Evolutionary conservation across 2,888 invertebrate genomes (phyloP).

Genomic region (Acleris literana): DNA sequence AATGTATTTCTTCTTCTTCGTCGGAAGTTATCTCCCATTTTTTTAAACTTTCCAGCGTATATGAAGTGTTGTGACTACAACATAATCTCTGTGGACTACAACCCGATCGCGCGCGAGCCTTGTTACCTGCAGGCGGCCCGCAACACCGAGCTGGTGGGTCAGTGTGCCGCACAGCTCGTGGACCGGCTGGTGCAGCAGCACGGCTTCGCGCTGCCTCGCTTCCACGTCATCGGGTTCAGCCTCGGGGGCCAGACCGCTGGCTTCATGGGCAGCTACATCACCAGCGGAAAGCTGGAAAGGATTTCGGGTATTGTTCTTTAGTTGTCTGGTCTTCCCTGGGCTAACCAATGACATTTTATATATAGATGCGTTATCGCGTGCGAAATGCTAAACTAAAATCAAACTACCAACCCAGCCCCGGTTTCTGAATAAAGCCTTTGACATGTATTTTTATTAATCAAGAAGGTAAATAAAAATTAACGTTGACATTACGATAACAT

Average conservation of each 20-base stretch:
- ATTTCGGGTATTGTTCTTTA: conserved; percentile 75
- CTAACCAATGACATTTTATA: too few species aligned
- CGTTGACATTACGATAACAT: too few species aligned
- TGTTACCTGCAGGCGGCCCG: conserved; percentile 84
- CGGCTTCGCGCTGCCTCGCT: conserved; percentile 65
- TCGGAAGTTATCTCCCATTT: too few species aligned
- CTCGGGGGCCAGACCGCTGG: conserved; percentile 86
- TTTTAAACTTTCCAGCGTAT: conserved; percentile 81
- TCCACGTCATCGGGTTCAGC: conserved; percentile 87
- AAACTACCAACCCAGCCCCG: too few species aligned
- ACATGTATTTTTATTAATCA: too few species aligned
- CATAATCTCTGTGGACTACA: conserved; percentile 85
- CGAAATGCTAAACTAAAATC: too few species aligned
- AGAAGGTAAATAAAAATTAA: too few species aligned
- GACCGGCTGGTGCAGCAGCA: conserved; percentile 72
- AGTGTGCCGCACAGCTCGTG: conserved; percentile 84
- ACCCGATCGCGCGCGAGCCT: conserved; percentile 80
- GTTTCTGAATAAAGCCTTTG: too few species aligned
- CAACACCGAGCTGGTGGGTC: conserved; percentile 84
- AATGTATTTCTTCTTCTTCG: too few species aligned
- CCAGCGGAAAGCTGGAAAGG: conserved; percentile 70
- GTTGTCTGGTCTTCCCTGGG: too few species aligned
- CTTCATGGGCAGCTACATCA: conserved; percentile 73
- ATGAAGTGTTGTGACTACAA: conserved; percentile 82
- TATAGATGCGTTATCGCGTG: too few species aligned